phyloP scores from a whole-genome alignment of 1,140 invertebrate species.

The Cydia splendana region DNA sequence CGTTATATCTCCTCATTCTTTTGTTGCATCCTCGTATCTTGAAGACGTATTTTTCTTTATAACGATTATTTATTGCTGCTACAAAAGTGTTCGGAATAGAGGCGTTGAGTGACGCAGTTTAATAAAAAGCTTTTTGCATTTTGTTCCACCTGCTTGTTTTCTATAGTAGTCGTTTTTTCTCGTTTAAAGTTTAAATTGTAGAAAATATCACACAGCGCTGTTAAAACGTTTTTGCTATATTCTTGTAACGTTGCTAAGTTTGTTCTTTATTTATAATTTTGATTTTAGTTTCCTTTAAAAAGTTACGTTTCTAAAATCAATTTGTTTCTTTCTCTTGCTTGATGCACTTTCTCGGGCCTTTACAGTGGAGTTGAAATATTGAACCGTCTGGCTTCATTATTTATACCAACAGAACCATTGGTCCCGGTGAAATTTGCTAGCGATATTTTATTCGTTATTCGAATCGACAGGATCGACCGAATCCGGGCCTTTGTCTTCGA shows the following conservation, averaged over 20 bases:
- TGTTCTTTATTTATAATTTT: not conserved
- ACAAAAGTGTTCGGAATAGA: conserved; percentile 17
- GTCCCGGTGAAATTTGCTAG: conserved; percentile 24
- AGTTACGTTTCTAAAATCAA: no score
- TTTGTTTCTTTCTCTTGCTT: not conserved
- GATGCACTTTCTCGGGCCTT: not conserved
- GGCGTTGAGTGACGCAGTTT: conserved; percentile 26
- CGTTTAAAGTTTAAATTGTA: not conserved
- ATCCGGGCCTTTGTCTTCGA: conserved; percentile 28
- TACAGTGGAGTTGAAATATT: conserved; percentile 16
- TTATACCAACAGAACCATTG: conserved; percentile 29
- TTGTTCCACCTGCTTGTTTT: not conserved
- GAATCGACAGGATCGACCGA: conserved; percentile 16
- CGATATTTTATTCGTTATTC: conserved; percentile 31
- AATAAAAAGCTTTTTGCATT: conserved; percentile 16
- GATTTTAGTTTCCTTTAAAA: no score
- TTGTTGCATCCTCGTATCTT: conserved; percentile 50
- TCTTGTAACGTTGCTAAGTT: not conserved
- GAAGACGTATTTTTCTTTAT: conserved; percentile 54
- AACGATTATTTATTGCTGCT: conserved; percentile 45
- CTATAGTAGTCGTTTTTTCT: not conserved
- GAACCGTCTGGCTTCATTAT: conserved; percentile 29
- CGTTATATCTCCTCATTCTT: conserved; percentile 55
- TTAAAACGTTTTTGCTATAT: not conserved
- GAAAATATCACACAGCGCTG: not conserved